Evolutionary conservation across 2,888 invertebrate species (phyloP).

Genomic region (Mellilla xanthometata): DNA sequence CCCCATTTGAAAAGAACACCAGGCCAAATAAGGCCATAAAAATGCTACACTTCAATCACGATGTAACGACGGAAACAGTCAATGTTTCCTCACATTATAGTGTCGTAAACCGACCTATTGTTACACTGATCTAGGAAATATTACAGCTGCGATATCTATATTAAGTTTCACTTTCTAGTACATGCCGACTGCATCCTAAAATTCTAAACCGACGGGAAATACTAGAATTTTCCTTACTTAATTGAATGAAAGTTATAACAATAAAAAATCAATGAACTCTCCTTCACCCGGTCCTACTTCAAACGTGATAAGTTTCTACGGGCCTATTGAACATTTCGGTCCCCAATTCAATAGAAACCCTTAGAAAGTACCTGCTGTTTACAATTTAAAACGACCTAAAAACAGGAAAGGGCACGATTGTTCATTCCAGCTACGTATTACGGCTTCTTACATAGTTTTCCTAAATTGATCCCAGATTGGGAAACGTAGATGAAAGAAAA

Average conservation of each 20-base stretch:
- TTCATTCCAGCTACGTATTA: conserved; percentile 28
- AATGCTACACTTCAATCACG: conserved; percentile 4
- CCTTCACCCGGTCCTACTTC: conserved; percentile 46
- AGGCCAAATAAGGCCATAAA: conserved; percentile 10
- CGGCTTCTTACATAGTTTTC: conserved; percentile 26
- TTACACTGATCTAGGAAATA: conserved; percentile 14
- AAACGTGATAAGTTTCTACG: conserved; percentile 65
- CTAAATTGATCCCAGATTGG: conserved; percentile 13
- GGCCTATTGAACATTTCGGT: conserved; percentile 68
- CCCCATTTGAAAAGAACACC: conserved; percentile 19
- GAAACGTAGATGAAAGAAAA: conserved; percentile 24
- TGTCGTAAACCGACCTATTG: conserved; percentile 9
- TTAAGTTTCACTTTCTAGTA: background rate
- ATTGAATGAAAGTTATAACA: background rate
- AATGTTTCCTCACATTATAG: conserved; percentile 3
- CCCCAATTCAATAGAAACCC: conserved; percentile 51
- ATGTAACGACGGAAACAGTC: conserved; percentile 2
- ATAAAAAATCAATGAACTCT: conserved; percentile 22
- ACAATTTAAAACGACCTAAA: conserved; percentile 51
- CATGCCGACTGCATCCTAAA: too few relatives aligned
- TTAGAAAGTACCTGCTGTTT: conserved; percentile 54
- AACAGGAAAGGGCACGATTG: conserved; percentile 44
- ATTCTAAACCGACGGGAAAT: background rate
- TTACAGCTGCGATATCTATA: background rate
- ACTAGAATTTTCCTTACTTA: background rate